Conservation (phyloP, 2,888 invertebrate species). For the Acronicta aceris region DNA sequence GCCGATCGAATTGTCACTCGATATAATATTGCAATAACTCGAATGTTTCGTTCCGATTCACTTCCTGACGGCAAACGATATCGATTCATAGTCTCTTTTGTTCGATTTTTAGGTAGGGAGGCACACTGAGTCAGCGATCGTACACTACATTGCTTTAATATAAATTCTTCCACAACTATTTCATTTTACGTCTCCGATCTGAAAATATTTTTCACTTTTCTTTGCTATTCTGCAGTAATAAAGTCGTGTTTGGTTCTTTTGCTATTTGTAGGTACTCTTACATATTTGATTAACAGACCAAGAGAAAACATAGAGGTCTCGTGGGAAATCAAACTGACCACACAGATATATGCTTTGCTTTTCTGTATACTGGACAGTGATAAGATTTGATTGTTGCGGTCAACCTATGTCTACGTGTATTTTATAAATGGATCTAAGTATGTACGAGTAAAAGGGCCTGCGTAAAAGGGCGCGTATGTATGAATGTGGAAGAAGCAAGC, state of each 20-base stretch:
- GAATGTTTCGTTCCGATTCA: conserved; percentile 75
- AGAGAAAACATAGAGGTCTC: conserved; percentile 29
- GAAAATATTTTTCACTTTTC: conserved; percentile 40
- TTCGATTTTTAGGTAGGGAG: conserved; percentile 36
- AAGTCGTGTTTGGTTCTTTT: conserved; percentile 24
- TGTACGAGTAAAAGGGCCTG: no score
- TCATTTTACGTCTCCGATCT: conserved; percentile 43
- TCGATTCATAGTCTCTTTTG: conserved; percentile 50
- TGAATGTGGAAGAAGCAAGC: no score
- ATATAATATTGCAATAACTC: conserved; percentile 65
- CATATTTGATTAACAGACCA: conserved; percentile 43
- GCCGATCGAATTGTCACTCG: conserved; percentile 68
- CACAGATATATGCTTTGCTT: conserved; percentile 34
- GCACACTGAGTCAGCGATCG: conserved; percentile 35
- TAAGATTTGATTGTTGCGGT: conserved; percentile 31
- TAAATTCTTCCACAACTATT: conserved; percentile 53
- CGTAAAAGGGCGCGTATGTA: no score
- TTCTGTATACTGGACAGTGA: conserved; percentile 28
- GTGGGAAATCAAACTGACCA: conserved; percentile 44
- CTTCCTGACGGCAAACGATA: conserved; percentile 64
- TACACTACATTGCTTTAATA: conserved; percentile 41
- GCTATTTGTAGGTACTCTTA: conserved; percentile 31
- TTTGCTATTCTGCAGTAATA: conserved; percentile 30
- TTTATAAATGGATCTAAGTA: no score
- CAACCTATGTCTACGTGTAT: conserved; percentile 7